Base-by-base conservation (phyloP, 1,140 invertebrate species). In the Andrena cerasifolii region DNA sequence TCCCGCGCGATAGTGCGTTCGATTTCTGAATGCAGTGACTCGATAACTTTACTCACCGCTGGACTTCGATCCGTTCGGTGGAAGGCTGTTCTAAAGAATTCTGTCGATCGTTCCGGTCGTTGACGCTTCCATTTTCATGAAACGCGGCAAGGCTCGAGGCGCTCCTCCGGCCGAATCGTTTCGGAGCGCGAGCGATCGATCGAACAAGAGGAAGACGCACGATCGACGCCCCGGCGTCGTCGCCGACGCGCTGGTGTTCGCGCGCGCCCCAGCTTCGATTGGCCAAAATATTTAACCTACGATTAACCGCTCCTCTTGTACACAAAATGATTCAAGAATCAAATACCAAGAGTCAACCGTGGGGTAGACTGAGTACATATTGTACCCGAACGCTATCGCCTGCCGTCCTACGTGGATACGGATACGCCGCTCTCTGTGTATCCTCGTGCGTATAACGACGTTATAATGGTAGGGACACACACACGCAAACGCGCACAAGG, bases 291-390 rank as follows among this genome's bases (percentile, higher is more conserved):
- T 92, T 92, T 91, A 90, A 90, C 87, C 90, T 91, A 76, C 90
- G 91, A 92, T 92, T 92, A 92, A 90, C 84, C 87, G 83, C 87
- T 87, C 56, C 82, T 86, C 83, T 84, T 87, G 88, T 89, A 91
- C 87, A 90, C 87, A 88, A 86, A 92, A 89, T 91, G 91, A 92
- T 92, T 92, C 90, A 92, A 91, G 91, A 92, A 92, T 91, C 91
- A 92, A 92, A 92, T 91, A 92, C 73, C 86, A 82, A 92, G 87
- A 92, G 91, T 92, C 90, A 92, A 92, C 86, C 83, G 83, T 83
- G 80, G 85, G 90, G 88, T 92, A 91, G 91, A 91, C 90, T 91
- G 82, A 87, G 90, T 92, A 92, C 91, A 92, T 90, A 92, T 89
- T 90, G 87, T 88, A 88, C 86, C 76, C 86, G 86, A 90, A 90